Conservation (phyloP, 2,113 vertebrate genomes). For the Ariopsis seemanni region DNA sequence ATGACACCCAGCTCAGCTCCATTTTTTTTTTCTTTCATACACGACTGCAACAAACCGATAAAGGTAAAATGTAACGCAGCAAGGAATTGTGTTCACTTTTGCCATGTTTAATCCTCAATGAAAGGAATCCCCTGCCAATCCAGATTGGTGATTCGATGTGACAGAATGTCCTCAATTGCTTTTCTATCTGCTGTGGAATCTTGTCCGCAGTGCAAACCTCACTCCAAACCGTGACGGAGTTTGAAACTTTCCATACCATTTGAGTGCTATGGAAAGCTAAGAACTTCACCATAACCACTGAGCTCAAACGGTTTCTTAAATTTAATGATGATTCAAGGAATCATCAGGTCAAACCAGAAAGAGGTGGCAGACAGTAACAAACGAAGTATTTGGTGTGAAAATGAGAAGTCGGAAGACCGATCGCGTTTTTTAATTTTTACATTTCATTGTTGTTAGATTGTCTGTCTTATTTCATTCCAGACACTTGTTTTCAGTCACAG, state of each 20-base stretch:
- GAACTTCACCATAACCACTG: background rate
- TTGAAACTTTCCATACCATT: background rate
- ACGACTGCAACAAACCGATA: background rate
- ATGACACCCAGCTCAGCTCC: too few relatives aligned
- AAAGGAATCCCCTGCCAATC: background rate
- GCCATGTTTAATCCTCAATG: background rate
- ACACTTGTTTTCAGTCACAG: conserved; percentile 28
- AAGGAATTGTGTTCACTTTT: background rate
- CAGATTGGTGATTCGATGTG: background rate
- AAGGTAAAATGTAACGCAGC: background rate
- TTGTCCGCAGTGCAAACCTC: background rate
- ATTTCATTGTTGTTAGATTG: background rate
- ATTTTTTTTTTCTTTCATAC: too few relatives aligned
- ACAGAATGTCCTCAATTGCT: background rate
- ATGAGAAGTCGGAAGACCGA: background rate
- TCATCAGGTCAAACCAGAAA: background rate
- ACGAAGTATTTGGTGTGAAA: background rate
- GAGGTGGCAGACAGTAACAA: background rate
- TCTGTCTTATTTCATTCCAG: background rate
- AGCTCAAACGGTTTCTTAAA: background rate
- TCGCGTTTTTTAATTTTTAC: background rate
- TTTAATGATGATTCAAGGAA: background rate
- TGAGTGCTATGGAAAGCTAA: background rate
- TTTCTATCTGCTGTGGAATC: background rate
- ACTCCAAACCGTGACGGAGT: background rate